Evolutionary conservation across 2,888 invertebrate species (phyloP).

Genomic region (Chesias legatella): DNA sequence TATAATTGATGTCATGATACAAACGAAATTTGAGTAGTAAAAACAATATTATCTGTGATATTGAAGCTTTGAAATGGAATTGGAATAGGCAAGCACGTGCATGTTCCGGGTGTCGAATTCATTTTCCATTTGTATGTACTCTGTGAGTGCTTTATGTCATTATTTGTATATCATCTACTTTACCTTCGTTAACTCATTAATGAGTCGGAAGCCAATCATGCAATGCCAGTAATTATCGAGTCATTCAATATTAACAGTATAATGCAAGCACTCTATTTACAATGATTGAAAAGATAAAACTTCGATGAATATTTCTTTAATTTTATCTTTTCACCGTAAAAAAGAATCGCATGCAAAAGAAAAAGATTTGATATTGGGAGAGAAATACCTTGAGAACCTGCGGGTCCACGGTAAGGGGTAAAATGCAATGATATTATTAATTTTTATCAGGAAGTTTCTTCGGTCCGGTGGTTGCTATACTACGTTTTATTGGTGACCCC

Average conservation of each 20-base stretch:
- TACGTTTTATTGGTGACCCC: slow-evolving; percentile 63
- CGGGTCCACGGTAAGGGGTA: slow-evolving; percentile 76
- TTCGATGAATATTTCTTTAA: slow-evolving; percentile 10
- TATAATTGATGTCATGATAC: slow-evolving; percentile 33
- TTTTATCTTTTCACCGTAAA: slow-evolving; percentile 42
- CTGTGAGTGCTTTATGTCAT: slow-evolving; percentile 31
- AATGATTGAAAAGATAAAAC: slow-evolving; percentile 44
- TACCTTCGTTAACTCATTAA: slow-evolving; percentile 16
- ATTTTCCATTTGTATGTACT: slow-evolving; percentile 34
- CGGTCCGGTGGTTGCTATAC: slow-evolving; percentile 50
- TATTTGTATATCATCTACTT: slow-evolving; percentile 20
- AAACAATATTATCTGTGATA: slow-evolving; percentile 44
- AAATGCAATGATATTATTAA: slow-evolving; percentile 77
- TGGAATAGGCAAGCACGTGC: slow-evolving; percentile 56
- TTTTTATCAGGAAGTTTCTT: slow-evolving; percentile 67
- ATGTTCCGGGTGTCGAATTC: slow-evolving; percentile 37
- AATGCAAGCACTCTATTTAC: slow-evolving; percentile 60
- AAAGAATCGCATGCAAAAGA: slow-evolving; percentile 69
- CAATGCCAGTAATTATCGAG: slow-evolving; percentile 42
- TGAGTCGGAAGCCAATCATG: slow-evolving; percentile 48
- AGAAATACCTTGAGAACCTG: slow-evolving; percentile 82
- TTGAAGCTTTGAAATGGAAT: slow-evolving; percentile 47
- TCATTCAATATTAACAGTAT: slow-evolving; percentile 31
- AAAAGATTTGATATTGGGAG: slow-evolving; percentile 73
- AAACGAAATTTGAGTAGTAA: slow-evolving; percentile 35